Conservation (phyloP, 2,797 vertebrate genomes). For the Loris lydekkerianus region DNA sequence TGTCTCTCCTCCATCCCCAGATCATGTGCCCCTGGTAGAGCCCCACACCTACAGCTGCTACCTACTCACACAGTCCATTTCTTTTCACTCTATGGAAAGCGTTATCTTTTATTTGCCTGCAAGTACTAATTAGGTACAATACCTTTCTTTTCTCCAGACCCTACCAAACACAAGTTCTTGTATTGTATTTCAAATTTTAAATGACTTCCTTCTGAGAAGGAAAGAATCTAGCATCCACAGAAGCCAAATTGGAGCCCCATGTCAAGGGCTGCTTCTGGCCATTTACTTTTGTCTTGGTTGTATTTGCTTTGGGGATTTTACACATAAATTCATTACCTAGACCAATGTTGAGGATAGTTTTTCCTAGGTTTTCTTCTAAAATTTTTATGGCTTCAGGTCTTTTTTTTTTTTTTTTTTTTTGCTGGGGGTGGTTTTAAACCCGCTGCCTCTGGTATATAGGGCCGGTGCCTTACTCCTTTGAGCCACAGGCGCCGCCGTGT, state of each 20-base stretch:
- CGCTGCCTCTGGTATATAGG: too few species aligned
- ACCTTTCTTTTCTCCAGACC: slow-evolving; percentile 9
- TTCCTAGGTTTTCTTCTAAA: too few species aligned
- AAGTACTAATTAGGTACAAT: slow-evolving; percentile 73
- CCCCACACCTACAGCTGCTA: rapidly evolving
- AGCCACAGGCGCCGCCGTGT: too few species aligned
- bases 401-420: too few species aligned
- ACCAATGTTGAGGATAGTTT: too few species aligned
- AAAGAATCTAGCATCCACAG: not conserved
- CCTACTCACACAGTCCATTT: not conserved
- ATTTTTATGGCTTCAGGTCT: too few species aligned
- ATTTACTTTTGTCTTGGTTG: too few species aligned
- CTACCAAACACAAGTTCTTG: slow-evolving; percentile 11
- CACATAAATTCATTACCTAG: too few species aligned
- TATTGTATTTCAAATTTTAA: not conserved
- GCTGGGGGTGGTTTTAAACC: too few species aligned
- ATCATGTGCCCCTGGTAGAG: not conserved
- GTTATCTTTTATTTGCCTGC: slow-evolving; percentile 57
- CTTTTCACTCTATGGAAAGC: not conserved
- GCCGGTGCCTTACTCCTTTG: too few species aligned
- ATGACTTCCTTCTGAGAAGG: not conserved
- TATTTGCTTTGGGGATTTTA: too few species aligned
- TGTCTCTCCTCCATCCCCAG: not conserved
- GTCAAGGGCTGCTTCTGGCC: too few species aligned
- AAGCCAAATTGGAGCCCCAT: rapidly evolving